These are phyloP conservation scores for Pogoniulus pusillus DNA, from an alignment of 2,797 vertebrate genomes.

Conservation along the genomic window DNA sequence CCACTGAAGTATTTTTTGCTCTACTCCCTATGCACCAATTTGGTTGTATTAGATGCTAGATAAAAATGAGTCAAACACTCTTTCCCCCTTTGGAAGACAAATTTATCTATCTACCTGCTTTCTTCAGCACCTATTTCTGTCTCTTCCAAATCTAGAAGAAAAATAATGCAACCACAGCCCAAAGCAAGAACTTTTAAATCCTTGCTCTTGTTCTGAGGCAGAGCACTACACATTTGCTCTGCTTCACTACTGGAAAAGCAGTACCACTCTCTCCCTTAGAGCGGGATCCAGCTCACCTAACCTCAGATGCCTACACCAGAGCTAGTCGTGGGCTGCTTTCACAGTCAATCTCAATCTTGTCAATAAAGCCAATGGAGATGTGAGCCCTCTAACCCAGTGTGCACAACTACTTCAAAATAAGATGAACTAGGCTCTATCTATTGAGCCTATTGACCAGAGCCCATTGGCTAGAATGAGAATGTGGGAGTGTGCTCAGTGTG, in stretches of 20 bases:
- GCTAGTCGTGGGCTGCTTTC: neutral
- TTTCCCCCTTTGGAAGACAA: conserved; percentile 2
- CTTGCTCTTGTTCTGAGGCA: neutral
- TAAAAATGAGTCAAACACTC: neutral
- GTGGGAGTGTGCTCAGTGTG: neutral
- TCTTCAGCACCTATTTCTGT: neutral
- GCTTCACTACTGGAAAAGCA: neutral
- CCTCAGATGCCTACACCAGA: neutral
- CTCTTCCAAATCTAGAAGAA: neutral
- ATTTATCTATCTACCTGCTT: neutral
- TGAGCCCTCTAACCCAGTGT: neutral
- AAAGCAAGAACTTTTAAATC: conserved; percentile 4
- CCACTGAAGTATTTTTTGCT: neutral
- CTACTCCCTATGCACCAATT: accelerated
- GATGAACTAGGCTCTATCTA: neutral
- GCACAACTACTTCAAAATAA: neutral
- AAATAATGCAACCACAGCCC: neutral
- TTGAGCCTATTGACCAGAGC: neutral
- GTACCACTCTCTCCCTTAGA: neutral
- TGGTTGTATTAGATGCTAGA: neutral
- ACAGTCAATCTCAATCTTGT: neutral
- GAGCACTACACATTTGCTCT: neutral
- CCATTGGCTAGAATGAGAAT: neutral
- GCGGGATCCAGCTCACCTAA: neutral
- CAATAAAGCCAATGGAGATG: neutral